Evolutionary conservation across 2,113 vertebrate genomes (phyloP).

Genomic region (Microcebus griseorufus): DNA sequence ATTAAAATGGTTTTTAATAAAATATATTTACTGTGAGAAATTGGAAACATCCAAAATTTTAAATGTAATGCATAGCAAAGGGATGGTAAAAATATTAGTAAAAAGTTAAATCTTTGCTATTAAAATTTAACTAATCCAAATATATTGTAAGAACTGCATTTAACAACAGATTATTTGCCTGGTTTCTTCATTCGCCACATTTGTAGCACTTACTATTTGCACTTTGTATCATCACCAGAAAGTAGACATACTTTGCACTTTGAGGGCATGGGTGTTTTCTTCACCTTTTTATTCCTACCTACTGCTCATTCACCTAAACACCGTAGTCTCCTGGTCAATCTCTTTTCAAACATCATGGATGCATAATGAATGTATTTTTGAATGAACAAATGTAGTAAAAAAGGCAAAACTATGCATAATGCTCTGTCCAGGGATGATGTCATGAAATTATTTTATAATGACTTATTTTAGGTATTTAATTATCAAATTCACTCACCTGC

Average conservation of each 20-base stretch:
- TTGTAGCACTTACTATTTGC: not conserved
- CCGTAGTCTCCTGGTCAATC: not conserved
- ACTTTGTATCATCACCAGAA: not conserved
- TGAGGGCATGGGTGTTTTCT: not conserved
- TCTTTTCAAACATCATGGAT: not conserved
- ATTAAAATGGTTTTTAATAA: conserved; percentile 14
- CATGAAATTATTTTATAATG: conserved; percentile 21
- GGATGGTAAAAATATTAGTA: not conserved
- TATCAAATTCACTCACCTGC: conserved; percentile 29
- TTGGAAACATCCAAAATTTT: not conserved
- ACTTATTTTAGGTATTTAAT: conserved; percentile 28
- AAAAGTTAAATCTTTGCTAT: not conserved
- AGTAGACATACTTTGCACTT: not conserved
- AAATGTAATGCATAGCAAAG: not conserved
- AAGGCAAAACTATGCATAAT: not conserved
- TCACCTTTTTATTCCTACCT: not conserved
- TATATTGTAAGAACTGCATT: not conserved
- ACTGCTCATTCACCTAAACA: not conserved
- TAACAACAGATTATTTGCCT: not conserved
- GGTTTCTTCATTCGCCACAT: not conserved
- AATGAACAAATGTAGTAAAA: not conserved
- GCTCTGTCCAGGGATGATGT: not conserved
- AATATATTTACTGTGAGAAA: conserved; percentile 24
- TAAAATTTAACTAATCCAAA: conserved; percentile 11
- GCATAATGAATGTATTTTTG: not conserved